Percentiles rank a stretch among this genome's conserved stretches.
Evolutionary conservation across 2,888 invertebrate genomes (phyloP).

Genomic region (Lucinisca nassula): DNA sequence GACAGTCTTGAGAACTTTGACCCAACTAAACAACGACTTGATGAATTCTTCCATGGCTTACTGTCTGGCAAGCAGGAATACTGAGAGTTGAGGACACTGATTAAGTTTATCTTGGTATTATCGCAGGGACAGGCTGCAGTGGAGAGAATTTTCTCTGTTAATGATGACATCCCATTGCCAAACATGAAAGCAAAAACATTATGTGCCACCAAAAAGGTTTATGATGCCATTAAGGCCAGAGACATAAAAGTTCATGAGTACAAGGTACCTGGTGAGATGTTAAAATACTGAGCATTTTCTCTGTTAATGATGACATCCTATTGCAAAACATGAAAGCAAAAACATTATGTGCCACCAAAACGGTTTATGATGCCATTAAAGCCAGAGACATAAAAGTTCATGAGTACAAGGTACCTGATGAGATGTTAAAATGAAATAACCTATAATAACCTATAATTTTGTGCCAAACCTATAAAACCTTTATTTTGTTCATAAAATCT

Average conservation of each 20-base stretch:
- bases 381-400: neutral
- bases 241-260: neutral
- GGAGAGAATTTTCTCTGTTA: neutral
- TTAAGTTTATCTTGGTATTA: neutral
- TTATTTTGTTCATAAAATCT: too few relatives aligned
- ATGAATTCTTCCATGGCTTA: constrained; percentile 4
- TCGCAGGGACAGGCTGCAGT: constrained; percentile 11
- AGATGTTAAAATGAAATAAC: neutral
- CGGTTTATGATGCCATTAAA: neutral
- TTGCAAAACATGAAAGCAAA: neutral
- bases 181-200: neutral
- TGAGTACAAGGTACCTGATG: neutral
- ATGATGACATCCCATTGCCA: neutral
- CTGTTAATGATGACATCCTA: neutral
- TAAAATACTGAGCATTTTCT: neutral
- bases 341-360: neutral
- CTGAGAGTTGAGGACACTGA: neutral
- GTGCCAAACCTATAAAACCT: too few relatives aligned
- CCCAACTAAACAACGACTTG: neutral
- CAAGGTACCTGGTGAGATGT: neutral
- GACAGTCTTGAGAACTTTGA: neutral
- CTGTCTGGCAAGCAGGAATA: constrained; percentile 2
- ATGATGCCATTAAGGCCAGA: neutral
- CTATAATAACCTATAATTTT: too few relatives aligned
- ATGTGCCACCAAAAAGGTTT: neutral